Conservation (phyloP, 1,140 invertebrate genomes). For the Drosophila rhopaloa region DNA sequence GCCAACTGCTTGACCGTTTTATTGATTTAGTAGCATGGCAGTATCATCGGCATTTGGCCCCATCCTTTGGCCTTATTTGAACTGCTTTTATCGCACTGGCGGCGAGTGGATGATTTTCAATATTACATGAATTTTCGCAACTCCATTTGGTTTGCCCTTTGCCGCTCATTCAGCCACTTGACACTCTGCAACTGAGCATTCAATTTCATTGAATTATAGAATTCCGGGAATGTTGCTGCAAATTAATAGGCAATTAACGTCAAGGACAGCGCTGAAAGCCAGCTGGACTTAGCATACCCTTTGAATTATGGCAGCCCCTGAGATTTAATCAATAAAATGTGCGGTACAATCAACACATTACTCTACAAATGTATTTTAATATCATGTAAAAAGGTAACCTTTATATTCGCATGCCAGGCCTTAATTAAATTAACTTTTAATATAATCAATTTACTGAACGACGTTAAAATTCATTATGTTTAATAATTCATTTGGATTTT, state of each 20-base stretch:
- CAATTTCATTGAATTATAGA: constrained; percentile 44
- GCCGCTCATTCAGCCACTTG: constrained; percentile 18
- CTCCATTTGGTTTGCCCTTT: constrained; percentile 11
- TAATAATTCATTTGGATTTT: constrained; percentile 34
- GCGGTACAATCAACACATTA: neutral
- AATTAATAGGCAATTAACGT: constrained; percentile 76
- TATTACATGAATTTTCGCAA: constrained; percentile 1
- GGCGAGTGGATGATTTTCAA: constrained; percentile 17
- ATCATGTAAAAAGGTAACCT: constrained; percentile 3
- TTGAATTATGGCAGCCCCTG: constrained; percentile 28
- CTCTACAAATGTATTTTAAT: neutral
- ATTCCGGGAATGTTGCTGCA: constrained; percentile 51
- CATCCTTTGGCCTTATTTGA: neutral
- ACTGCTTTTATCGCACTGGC: neutral
- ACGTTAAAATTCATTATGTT: constrained; percentile 39
- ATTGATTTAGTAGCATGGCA: constrained; percentile 36
- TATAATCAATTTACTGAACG: constrained; percentile 34
- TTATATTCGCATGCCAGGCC: constrained; percentile 4
- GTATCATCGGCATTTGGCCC: constrained; percentile 24
- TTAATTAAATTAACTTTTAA: constrained; percentile 57
- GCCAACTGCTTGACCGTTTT: constrained; percentile 45
- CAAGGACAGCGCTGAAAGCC: constrained; percentile 21
- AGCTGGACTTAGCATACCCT: constrained; percentile 8
- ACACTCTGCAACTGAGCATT: constrained; percentile 31
- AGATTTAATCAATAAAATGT: constrained; percentile 32